Evolutionary conservation across 64 coral and sea anemone species (phyloP).

Genomic region (Acropora yongei): DNA sequence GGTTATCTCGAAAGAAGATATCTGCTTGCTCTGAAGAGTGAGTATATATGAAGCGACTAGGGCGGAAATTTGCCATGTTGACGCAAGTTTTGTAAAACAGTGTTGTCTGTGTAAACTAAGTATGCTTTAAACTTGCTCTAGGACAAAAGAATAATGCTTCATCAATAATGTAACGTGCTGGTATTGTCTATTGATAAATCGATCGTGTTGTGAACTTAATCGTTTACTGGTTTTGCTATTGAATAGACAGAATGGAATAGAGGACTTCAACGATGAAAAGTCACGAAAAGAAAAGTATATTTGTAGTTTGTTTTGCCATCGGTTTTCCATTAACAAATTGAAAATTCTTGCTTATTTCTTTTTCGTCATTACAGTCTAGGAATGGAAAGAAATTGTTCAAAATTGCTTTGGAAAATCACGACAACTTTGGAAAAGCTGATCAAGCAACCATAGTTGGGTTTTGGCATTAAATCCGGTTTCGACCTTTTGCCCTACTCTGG

Average conservation of each 20-base stretch:
- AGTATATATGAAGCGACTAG: background rate
- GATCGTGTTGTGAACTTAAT: background rate
- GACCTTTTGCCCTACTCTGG: no score
- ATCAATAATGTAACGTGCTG: slow-evolving; percentile 1
- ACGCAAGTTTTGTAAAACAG: background rate
- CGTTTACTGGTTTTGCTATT: no score
- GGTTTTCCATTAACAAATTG: background rate
- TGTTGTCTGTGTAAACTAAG: slow-evolving; percentile 11
- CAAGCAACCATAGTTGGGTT: no score
- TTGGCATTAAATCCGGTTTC: no score
- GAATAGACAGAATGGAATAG: background rate
- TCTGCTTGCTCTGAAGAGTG: slow-evolving; percentile 39
- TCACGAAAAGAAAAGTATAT: background rate
- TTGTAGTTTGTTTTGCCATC: background rate
- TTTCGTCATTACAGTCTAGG: background rate
- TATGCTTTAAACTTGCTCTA: background rate
- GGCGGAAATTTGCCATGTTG: background rate
- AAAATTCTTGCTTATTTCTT: background rate
- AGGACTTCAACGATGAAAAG: background rate
- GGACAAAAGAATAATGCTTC: background rate
- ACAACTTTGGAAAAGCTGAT: no score
- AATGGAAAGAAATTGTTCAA: no score
- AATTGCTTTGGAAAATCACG: no score
- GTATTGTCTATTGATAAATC: background rate
- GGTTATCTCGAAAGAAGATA: slow-evolving; percentile 25